phyloP scores from a whole-genome alignment of 2,888 invertebrate species.

The Eilema sororculum region DNA sequence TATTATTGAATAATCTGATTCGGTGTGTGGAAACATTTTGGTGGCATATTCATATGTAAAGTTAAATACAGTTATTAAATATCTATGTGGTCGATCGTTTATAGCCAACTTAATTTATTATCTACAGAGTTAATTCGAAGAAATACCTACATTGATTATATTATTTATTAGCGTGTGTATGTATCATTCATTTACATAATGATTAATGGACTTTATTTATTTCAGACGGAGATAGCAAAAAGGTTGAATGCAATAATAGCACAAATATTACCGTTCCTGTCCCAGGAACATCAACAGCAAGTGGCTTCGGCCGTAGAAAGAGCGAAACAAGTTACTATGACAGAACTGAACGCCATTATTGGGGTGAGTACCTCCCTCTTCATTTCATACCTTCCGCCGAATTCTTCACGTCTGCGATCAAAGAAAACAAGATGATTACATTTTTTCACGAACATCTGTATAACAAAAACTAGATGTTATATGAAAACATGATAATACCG shows the following conservation, averaged over 20 bases:
- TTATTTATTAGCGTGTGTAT: constrained; percentile 58
- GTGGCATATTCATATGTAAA: constrained; percentile 69
- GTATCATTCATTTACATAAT: not conserved
- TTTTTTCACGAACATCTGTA: constrained; percentile 15
- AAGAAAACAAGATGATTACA: constrained; percentile 20
- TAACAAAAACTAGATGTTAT: constrained; percentile 5
- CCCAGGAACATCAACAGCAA: constrained; percentile 96
- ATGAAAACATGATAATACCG: constrained; percentile 17
- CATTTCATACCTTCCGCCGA: constrained; percentile 8
- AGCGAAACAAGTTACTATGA: constrained; percentile 98
- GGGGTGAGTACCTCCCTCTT: constrained; percentile 90
- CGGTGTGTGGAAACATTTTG: constrained; percentile 79
- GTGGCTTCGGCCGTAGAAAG: constrained; percentile 97
- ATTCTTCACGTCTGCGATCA: constrained; percentile 16
- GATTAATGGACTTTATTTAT: constrained; percentile 57
- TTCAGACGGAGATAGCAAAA: constrained; percentile 98
- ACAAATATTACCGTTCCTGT: constrained; percentile 97
- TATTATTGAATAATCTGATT: constrained; percentile 75
- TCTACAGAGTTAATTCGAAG: constrained; percentile 32
- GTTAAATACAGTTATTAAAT: constrained; percentile 58
- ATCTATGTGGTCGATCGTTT: constrained; percentile 65
- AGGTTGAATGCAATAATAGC: constrained; percentile 97
- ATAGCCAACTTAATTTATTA: constrained; percentile 68
- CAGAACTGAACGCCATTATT: constrained; percentile 96
- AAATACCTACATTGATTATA: constrained; percentile 36